Evolutionary conservation across 2,888 invertebrate species (phyloP).

Genomic region (Drosophila buzzatii): DNA sequence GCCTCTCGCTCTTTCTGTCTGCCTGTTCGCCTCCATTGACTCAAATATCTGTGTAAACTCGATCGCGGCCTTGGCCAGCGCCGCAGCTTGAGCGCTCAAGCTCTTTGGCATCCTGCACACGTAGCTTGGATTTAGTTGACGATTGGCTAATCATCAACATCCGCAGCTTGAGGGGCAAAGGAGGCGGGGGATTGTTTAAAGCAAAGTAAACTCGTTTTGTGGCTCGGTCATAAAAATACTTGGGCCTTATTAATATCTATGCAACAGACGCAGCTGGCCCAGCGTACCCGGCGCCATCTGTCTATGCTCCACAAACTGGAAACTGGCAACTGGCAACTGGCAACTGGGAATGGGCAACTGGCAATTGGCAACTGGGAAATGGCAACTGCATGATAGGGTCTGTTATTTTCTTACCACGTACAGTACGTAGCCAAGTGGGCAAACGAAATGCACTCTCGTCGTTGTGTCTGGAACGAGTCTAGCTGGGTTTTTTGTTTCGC

Average conservation of each 20-base stretch:
- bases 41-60: conserved; percentile 11
- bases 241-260: conserved; percentile 50
- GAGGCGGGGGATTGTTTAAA: not conserved
- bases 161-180: conserved; percentile 35
- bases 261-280: conserved; percentile 38
- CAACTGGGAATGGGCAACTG: conserved; percentile 20
- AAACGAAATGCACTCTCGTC: not conserved
- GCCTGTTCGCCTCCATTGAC: not conserved
- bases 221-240: conserved; percentile 66
- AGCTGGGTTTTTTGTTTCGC: conserved; percentile 7
- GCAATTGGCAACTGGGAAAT: conserved; percentile 13
- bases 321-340: conserved; percentile 24
- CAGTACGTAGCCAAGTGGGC: conserved; percentile 6
- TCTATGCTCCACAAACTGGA: conserved; percentile 21
- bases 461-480: conserved; percentile 23
- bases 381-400: conserved; percentile 4
- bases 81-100: conserved; percentile 1
- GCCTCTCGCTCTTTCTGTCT: too few relatives aligned
- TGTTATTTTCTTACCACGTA: conserved; percentile 1
- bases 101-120: conserved; percentile 45
- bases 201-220: conserved; percentile 47
- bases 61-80: conserved; percentile 43
- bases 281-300: conserved; percentile 37
- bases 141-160: conserved; percentile 73
- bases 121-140: conserved; percentile 35